phyloP scores from a whole-genome alignment of 1,140 invertebrate genomes.

The Lanistes nyassanus region DNA sequence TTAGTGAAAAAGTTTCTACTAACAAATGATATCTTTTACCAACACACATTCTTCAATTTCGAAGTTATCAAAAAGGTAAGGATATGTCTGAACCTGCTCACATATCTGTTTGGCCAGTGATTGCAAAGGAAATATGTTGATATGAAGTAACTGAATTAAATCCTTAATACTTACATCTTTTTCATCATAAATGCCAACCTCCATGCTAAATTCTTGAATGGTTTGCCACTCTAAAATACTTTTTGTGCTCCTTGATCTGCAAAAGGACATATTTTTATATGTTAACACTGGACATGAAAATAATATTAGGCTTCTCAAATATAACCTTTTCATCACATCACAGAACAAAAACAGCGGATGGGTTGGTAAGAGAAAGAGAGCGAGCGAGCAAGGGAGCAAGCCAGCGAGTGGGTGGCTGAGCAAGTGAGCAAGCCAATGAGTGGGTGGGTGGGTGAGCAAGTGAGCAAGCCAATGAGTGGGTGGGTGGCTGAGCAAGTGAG shows the following conservation, averaged over 20 bases:
- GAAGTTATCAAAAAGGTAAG: no score
- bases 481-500: no score
- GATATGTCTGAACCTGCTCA: no score
- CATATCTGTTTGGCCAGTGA: no score
- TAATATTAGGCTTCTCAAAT: neutral
- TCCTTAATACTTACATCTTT: conserved; percentile 50
- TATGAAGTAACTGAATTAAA: neutral
- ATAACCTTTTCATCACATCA: no score
- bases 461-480: no score
- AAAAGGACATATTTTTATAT: conserved; percentile 11
- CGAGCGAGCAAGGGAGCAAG: no score
- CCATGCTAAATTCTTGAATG: conserved; percentile 50
- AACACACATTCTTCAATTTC: neutral
- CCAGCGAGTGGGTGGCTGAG: no score
- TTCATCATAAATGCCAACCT: conserved; percentile 60
- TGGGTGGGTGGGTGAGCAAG: no score
- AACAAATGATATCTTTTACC: neutral
- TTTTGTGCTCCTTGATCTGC: conserved; percentile 42
- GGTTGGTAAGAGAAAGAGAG: no score
- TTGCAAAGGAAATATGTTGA: neutral
- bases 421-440: no score
- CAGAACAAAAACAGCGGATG: no score
- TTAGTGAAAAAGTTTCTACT: neutral
- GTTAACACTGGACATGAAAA: neutral
- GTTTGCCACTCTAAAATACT: conserved; percentile 53